These are phyloP conservation scores for Clarias magur DNA, from an alignment of 2,113 vertebrate species.

Conservation along the genomic window DNA sequence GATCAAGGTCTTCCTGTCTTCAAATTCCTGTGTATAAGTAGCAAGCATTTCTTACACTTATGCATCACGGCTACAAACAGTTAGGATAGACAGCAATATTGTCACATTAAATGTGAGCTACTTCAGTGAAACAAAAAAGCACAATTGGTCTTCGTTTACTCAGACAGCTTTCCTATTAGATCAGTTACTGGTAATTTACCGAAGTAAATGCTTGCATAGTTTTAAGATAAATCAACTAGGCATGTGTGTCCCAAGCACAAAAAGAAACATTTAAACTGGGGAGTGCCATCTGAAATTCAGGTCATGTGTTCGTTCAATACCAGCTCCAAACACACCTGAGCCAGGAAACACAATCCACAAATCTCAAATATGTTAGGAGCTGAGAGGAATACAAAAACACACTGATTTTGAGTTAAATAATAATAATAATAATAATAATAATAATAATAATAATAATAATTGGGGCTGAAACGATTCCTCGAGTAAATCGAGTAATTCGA, in stretches of 20 bases:
- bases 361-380: not conserved
- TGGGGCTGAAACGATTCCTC: too few species aligned
- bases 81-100: not conserved
- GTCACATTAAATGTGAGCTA: not conserved
- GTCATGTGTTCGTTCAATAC: not conserved
- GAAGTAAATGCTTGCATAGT: not conserved
- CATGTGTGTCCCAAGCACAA: not conserved
- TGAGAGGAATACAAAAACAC: not conserved
- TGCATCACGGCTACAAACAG: not conserved
- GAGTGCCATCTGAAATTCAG: not conserved
- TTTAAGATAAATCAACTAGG: not conserved
- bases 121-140: not conserved
- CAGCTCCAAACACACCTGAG: not conserved
- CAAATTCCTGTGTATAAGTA: not conserved
- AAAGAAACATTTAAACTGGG: not conserved
- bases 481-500: too few species aligned
- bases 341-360: not conserved
- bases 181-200: not conserved
- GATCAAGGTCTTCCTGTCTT: not conserved
- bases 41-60: not conserved
- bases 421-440: not conserved
- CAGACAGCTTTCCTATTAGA: not conserved
- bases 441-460: too few species aligned
- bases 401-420: not conserved
- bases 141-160: not conserved